Conservation (phyloP, 1,140 invertebrate genomes). For the Trichonephila clavipes region DNA sequence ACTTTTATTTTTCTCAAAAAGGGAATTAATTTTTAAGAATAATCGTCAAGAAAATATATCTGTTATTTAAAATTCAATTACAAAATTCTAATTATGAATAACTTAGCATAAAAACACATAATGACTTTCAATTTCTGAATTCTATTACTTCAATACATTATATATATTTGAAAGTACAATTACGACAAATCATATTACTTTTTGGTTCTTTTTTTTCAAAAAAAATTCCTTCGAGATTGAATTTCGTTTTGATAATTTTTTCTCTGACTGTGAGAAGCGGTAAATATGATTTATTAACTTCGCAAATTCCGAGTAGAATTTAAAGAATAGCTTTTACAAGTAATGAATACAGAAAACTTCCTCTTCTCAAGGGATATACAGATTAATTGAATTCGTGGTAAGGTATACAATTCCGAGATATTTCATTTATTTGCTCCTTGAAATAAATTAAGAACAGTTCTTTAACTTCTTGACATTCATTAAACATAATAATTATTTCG, state of each 20-base stretch:
- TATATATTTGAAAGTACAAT: too few species aligned
- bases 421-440: slow-evolving; percentile 17
- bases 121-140: too few species aligned
- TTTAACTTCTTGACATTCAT: slow-evolving; percentile 19
- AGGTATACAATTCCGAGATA: background rate
- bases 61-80: too few species aligned
- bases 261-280: background rate
- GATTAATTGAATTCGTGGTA: slow-evolving; percentile 35
- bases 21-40: too few species aligned
- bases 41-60: too few species aligned
- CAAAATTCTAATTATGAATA: too few species aligned
- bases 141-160: too few species aligned
- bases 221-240: too few species aligned
- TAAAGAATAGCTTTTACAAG: background rate
- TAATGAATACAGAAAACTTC: background rate
- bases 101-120: too few species aligned
- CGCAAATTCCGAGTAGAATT: background rate
- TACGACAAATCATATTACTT: too few species aligned
- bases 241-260: background rate
- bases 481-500: slow-evolving; percentile 1
- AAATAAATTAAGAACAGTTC: slow-evolving; percentile 17
- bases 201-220: too few species aligned
- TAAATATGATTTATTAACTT: background rate
- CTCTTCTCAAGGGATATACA: background rate
- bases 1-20: too few species aligned